These are phyloP conservation scores for Mesembrinibis cayennensis DNA, from an alignment of 2,113 vertebrate species.

Conservation along the genomic window DNA sequence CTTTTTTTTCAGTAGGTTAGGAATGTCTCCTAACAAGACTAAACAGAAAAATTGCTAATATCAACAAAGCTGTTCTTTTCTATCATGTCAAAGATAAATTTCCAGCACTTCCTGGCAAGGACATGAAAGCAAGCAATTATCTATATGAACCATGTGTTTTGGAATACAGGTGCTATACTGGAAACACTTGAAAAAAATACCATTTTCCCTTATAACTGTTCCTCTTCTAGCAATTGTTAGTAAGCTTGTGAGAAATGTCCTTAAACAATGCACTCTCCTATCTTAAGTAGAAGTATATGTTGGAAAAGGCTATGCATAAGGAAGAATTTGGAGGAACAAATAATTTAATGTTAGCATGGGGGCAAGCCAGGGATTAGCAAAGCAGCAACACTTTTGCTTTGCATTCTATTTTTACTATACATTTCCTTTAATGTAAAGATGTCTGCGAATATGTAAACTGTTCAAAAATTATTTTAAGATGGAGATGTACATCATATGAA, in stretches of 20 bases:
- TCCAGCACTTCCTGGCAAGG: neutral
- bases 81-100: conserved; percentile 16
- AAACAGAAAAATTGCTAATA: conserved; percentile 13
- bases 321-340: neutral
- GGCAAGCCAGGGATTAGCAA: neutral
- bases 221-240: neutral
- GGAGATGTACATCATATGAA: conserved; percentile 18
- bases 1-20: neutral
- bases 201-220: neutral
- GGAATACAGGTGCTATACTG: conserved; percentile 22
- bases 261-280: neutral
- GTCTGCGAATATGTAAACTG: neutral
- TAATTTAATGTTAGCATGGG: neutral
- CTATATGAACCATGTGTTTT: neutral
- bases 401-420: neutral
- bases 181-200: neutral
- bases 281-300: neutral
- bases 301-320: neutral
- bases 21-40: neutral
- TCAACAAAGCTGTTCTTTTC: conserved; percentile 2
- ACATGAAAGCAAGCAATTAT: conserved; percentile 41
- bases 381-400: neutral
- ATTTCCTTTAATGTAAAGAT: neutral
- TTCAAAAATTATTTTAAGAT: neutral
- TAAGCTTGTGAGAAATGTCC: neutral